Evolutionary conservation across 2,888 invertebrate species (phyloP), one percentile per base, ranked within the genome.

Genomic region (Amphimallon solstitiale): DNA sequence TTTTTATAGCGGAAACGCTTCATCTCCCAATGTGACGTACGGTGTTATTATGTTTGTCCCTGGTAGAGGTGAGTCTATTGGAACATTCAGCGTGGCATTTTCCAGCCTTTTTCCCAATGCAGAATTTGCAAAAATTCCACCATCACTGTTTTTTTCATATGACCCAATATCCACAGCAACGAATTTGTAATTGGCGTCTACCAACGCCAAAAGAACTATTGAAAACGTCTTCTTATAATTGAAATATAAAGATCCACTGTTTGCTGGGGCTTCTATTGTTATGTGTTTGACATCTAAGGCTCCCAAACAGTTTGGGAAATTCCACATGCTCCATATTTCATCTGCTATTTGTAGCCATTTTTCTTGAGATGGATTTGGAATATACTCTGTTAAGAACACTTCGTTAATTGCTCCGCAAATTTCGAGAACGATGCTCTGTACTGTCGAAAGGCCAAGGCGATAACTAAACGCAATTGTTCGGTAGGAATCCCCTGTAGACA

Each of bases 61-160:
- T n/a, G 63, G 63, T 40, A 63, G 43, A 51, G 19, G 19, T 34
- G 23, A 51, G 23, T 23, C 21, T 15, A 15, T 52, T 29, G 40
- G 52, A 63, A 63, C 52, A 52, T 63, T 49, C 37, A 63, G 52
- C 52, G 37, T 49, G 21, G 21, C 52, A 52, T 52, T 37, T 35
- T 38, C 6, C 5, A 63, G 38, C 14, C n/a, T 21, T 43, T 45
- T 66, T 48, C 65, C 61, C 12, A 65, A 46, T 59, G 51, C 60
- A 51, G 52, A 56, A 56, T 54, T 54, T 43, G 14, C 54, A 56
- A 76, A 75, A 48, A 77, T 73, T 21, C 74, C 74, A 29, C 73
- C 74, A 67, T 77, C 77, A 60, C 75, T 75, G 40, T 73, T 73
- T 65, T 69, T 74, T 5, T 75, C 75, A 56, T 73, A 73, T 19